phyloP scores from a whole-genome alignment of 2,797 vertebrate genomes.

The Sphenopsis melanotis region DNA sequence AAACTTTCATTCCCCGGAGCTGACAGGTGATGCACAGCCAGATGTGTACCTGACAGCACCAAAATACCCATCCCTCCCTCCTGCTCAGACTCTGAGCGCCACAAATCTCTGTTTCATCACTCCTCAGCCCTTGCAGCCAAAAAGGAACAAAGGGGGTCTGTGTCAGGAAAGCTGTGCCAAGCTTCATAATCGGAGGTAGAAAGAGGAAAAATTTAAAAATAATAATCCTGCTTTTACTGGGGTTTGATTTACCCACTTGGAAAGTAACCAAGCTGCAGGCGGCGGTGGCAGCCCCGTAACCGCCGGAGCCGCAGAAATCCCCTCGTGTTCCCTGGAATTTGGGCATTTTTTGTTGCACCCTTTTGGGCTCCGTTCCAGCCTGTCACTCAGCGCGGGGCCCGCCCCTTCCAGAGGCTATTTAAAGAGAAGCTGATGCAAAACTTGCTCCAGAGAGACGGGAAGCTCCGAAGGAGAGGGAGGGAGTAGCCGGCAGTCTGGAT shows the following conservation, averaged over 20 bases:
- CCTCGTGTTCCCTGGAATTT: background rate
- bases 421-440: background rate
- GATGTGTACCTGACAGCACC: background rate
- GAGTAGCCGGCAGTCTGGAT: background rate
- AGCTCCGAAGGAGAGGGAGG: fast-evolving
- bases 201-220: background rate
- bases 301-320: background rate
- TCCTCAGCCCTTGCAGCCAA: background rate
- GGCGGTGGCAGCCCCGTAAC: background rate
- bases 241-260: background rate
- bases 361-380: background rate
- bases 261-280: background rate
- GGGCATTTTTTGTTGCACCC: background rate
- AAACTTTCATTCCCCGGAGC: background rate
- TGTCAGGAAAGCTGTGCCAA: background rate
- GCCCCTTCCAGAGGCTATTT: constrained; percentile 41
- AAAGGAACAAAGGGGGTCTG: background rate
- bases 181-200: background rate
- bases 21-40: background rate
- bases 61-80: background rate
- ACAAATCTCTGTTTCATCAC: background rate
- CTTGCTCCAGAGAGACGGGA: background rate
- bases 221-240: background rate
- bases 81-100: background rate
- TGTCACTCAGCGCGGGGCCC: background rate